phyloP scores from a whole-genome alignment of 2,888 invertebrate species.

The Perdita meconis region DNA sequence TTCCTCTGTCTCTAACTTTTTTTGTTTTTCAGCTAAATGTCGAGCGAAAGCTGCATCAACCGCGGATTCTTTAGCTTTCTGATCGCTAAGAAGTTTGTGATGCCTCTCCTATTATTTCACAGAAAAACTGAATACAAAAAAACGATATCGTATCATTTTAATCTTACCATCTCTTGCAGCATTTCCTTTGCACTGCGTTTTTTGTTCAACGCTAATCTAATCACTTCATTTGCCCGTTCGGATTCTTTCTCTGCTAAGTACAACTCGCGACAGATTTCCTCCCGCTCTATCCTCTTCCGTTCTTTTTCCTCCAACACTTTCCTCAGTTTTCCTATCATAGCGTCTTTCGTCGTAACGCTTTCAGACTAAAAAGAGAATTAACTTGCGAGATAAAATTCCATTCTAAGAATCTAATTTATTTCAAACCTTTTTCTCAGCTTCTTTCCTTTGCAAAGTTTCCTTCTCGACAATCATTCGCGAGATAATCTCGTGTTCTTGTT shows the following conservation, averaged over 20 bases:
- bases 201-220: constrained; percentile 45
- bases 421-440: constrained; percentile 35
- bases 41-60: constrained; percentile 65
- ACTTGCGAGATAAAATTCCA: not conserved
- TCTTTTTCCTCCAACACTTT: constrained; percentile 62
- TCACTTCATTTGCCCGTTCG: constrained; percentile 40
- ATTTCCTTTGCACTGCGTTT: constrained; percentile 50
- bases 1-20: constrained; percentile 29
- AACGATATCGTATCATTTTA: too few relatives aligned
- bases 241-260: constrained; percentile 53
- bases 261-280: constrained; percentile 61
- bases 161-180: constrained; percentile 60
- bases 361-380: constrained; percentile 35
- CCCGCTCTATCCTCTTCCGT: constrained; percentile 52
- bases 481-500: constrained; percentile 61
- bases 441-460: constrained; percentile 31
- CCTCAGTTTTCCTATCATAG: constrained; percentile 51
- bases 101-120: constrained; percentile 39
- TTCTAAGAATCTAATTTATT: not conserved
- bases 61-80: constrained; percentile 59
- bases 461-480: constrained; percentile 47
- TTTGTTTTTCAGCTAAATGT: constrained; percentile 60
- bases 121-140: too few relatives aligned
- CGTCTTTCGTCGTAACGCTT: constrained; percentile 36
- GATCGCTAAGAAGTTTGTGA: constrained; percentile 49